Evolutionary conservation across 2,888 invertebrate species (phyloP).

Genomic region (Spodoptera exigua): DNA sequence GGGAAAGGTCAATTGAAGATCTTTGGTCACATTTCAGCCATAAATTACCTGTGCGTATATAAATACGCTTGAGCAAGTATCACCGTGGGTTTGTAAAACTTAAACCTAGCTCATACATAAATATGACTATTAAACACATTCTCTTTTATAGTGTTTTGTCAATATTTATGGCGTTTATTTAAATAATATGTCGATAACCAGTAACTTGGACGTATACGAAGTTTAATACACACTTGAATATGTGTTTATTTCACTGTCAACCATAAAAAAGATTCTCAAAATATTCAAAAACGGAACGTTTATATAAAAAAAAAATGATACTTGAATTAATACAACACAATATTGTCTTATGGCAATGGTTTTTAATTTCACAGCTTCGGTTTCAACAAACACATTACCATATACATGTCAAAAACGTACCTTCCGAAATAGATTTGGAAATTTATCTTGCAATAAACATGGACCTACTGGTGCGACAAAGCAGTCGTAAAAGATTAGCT

Average conservation of each 20-base stretch:
- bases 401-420: conserved; percentile 68
- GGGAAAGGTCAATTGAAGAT: conserved; percentile 14
- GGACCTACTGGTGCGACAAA: conserved; percentile 72
- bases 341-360: conserved; percentile 53
- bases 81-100: conserved; percentile 24
- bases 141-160: conserved; percentile 53
- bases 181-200: conserved; percentile 51
- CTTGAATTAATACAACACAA: conserved; percentile 47
- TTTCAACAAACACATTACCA: conserved; percentile 70
- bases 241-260: conserved; percentile 56
- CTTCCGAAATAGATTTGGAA: conserved; percentile 67
- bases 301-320: conserved; percentile 39
- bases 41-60: conserved; percentile 29
- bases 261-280: conserved; percentile 50
- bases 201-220: conserved; percentile 42
- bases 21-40: conserved; percentile 15
- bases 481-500: conserved; percentile 63
- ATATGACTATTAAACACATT: conserved; percentile 54
- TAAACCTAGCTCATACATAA: conserved; percentile 56
- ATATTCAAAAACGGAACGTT: conserved; percentile 48
- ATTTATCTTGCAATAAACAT: conserved; percentile 72
- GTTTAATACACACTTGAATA: conserved; percentile 55
- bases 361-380: conserved; percentile 69
- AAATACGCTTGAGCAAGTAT: conserved; percentile 29
- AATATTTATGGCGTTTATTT: conserved; percentile 59